These are phyloP conservation scores for Notechis scutatus DNA, from an alignment of 2,113 vertebrate genomes.

Conservation along the genomic window DNA sequence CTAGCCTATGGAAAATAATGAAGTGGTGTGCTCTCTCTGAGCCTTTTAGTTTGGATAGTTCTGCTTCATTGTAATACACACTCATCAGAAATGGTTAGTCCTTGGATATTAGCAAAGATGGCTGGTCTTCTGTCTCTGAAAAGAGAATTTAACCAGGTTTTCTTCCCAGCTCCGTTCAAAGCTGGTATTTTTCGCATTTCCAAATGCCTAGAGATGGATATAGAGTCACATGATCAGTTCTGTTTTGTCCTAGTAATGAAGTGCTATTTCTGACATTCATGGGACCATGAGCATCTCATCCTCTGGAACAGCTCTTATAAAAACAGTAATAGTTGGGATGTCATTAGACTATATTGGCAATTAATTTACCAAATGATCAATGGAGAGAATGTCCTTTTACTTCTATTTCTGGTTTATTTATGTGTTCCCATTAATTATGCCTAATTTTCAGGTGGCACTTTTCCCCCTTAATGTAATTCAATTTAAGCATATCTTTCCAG, in stretches of 20 bases:
- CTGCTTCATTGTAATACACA: neutral
- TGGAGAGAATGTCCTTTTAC: slow-evolving; percentile 68
- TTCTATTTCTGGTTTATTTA: slow-evolving; percentile 72
- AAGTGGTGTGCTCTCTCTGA: neutral
- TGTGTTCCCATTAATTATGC: slow-evolving; percentile 75
- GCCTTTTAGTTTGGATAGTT: neutral
- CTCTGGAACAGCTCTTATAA: slow-evolving; percentile 59
- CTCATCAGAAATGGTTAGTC: neutral
- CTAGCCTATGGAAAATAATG: slow-evolving; percentile 30
- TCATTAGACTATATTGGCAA: slow-evolving; percentile 60
- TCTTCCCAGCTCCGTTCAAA: slow-evolving; percentile 36
- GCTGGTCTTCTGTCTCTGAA: neutral
- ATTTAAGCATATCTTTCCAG: slow-evolving; percentile 79
- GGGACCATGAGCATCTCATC: slow-evolving; percentile 45
- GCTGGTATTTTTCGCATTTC: slow-evolving; percentile 49
- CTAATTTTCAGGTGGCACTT: slow-evolving; percentile 74
- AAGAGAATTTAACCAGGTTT: slow-evolving; percentile 31
- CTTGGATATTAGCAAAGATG: neutral
- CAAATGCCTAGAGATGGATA: slow-evolving; percentile 48
- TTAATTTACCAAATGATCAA: slow-evolving; percentile 71
- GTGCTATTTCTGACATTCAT: slow-evolving; percentile 50
- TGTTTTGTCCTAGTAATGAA: slow-evolving; percentile 51
- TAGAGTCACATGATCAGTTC: slow-evolving; percentile 38
- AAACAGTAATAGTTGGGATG: slow-evolving; percentile 70
- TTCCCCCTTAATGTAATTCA: slow-evolving; percentile 78